Percentiles rank a stretch among this genome's conserved stretches.
Conservation (phyloP, 2,888 invertebrate species). For the Ectemnius lituratus region DNA sequence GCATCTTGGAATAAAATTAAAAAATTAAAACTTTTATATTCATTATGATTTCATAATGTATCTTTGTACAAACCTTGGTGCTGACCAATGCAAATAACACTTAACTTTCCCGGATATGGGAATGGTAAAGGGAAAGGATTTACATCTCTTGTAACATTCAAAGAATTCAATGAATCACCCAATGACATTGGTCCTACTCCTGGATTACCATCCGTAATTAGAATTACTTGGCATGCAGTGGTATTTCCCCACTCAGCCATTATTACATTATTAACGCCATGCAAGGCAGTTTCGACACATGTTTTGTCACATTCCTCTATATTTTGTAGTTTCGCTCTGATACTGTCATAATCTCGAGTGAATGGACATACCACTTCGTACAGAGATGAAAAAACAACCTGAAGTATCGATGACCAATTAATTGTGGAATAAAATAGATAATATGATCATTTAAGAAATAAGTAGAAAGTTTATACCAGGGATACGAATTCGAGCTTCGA, state of each 20-base stretch:
- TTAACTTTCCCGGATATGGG: slow-evolving; percentile 89
- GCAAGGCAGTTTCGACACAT: slow-evolving; percentile 88
- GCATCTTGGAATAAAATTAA: slow-evolving; percentile 61
- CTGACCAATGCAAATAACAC: slow-evolving; percentile 84
- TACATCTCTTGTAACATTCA: slow-evolving; percentile 76
- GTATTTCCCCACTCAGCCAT: slow-evolving; percentile 94
- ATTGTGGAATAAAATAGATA: background rate
- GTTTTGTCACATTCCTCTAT: slow-evolving; percentile 93
- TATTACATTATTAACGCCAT: slow-evolving; percentile 88
- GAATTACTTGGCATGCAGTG: slow-evolving; percentile 89
- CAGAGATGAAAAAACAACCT: slow-evolving; percentile 80
- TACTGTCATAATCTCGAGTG: slow-evolving; percentile 91
- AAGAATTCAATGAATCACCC: slow-evolving; percentile 79
- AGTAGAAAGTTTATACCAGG: slow-evolving; percentile 79
- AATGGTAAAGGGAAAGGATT: slow-evolving; percentile 86
- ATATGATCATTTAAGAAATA: too few species aligned
- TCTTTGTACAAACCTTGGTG: slow-evolving; percentile 79
- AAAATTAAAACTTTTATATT: background rate
- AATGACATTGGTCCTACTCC: slow-evolving; percentile 85
- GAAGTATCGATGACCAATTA: slow-evolving; percentile 12
- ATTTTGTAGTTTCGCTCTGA: slow-evolving; percentile 86
- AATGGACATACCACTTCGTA: slow-evolving; percentile 88
- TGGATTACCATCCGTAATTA: slow-evolving; percentile 88
- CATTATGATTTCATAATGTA: background rate
- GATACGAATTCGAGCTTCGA: slow-evolving; percentile 86